Base-by-base conservation (phyloP, 2,797 vertebrate species). In the Hippoglossus hippoglossus region DNA sequence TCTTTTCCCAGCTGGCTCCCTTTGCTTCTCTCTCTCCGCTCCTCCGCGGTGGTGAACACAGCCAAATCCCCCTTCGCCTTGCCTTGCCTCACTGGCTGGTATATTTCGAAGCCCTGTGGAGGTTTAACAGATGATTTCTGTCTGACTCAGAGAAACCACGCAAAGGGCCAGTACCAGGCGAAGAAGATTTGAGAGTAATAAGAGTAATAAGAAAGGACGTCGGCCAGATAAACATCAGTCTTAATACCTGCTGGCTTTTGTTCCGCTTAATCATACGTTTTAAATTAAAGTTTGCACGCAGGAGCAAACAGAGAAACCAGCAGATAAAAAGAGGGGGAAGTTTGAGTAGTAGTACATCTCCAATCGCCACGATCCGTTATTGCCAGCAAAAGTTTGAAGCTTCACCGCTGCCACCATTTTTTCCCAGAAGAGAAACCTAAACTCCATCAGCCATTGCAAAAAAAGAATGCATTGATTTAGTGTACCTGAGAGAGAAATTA, bases 1-100 rank as follows among this genome's bases (percentile, higher is more conserved):
- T 89, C 73, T 85, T 88, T 83, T 86, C 78, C 83, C 76, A 67
- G 68, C 57, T 89, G 87, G 82, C 83, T 81, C 25, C 18, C 51
- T 71, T 67, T 72, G 54, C 73, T 52, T 68, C 57, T 67, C 66
- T 73, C 46, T 63, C 63, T 54, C 51, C 47, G 47, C 21, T 55
- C 39, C 9, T 31, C 8, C 15, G 41, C 16, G 12, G 16, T 44
- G 77, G 60, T 21, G 70, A 69, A 73, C 58, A 51, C 69, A 80
- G 72, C 67, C 80, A 87, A 90, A 79, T 81, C 73, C 72, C 47
- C 18, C 47, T 46, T 18, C 19, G 44, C 18, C 18, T 46, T 69
- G 81, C 66, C 78, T 70, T 77, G 39, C 70, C 67, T 77, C 69
- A 66, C 67, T 79, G 79, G 65, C 61, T 85, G 78, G 64, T 68